phyloP scores from a whole-genome alignment of 2,797 vertebrate species.

The Trichosurus vulpecula region DNA sequence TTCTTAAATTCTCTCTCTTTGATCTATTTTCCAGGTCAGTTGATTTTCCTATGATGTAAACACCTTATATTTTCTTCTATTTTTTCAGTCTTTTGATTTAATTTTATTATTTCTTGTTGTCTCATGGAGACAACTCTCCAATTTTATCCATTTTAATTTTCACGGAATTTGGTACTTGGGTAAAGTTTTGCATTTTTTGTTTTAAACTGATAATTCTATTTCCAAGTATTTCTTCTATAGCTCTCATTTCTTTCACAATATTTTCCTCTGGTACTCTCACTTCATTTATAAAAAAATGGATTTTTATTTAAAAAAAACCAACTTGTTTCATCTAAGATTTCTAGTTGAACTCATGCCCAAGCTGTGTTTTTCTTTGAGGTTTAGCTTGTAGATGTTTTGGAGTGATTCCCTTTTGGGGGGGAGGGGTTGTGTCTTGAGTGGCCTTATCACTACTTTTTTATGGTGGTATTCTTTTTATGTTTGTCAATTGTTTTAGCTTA shows the following conservation, averaged over 20 bases:
- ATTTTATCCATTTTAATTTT: neutral
- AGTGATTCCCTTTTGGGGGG: neutral
- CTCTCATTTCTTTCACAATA: neutral
- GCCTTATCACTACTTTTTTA: neutral
- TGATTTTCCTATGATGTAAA: neutral
- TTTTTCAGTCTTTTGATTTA: neutral
- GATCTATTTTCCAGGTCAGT: neutral
- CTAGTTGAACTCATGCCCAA: neutral
- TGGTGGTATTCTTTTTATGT: neutral
- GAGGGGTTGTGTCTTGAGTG: neutral
- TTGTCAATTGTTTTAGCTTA: neutral
- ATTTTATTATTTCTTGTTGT: neutral
- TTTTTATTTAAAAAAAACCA: too few relatives aligned
- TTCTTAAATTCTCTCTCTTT: neutral
- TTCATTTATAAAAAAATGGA: neutral
- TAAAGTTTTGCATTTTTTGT: neutral
- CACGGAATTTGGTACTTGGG: neutral
- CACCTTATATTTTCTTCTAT: neutral
- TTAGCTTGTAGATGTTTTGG: neutral
- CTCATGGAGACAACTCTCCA: neutral
- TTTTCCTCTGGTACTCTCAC: neutral
- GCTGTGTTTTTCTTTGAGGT: neutral
- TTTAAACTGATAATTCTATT: neutral
- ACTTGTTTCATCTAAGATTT: neutral
- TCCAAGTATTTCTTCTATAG: neutral